Evolutionary conservation across 2,888 invertebrate species (phyloP).

Genomic region (Philhelius pedissequus): DNA sequence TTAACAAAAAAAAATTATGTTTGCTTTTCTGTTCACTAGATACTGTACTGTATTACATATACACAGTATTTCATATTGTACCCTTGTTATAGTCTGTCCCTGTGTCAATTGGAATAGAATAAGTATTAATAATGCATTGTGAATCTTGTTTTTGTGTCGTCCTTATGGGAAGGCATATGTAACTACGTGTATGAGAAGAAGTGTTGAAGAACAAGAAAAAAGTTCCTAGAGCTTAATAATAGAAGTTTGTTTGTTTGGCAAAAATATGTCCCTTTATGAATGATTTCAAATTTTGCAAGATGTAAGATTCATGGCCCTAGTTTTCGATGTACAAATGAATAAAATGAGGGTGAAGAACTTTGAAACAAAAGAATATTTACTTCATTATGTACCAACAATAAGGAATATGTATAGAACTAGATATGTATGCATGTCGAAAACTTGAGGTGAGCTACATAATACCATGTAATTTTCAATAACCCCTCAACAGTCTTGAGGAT

Average conservation of each 20-base stretch:
- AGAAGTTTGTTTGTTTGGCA: slow-evolving; percentile 27
- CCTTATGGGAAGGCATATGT: neutral
- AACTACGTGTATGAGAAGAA: neutral
- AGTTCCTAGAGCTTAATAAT: slow-evolving; percentile 13
- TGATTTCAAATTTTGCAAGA: neutral
- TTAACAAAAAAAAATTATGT: neutral
- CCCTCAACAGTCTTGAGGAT: too few species aligned
- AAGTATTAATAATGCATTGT: slow-evolving; percentile 61
- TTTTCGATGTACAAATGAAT: neutral
- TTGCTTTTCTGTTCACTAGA: neutral
- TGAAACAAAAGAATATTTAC: neutral
- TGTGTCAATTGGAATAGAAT: slow-evolving; percentile 35
- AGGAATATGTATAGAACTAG: too few species aligned
- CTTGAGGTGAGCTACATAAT: too few species aligned
- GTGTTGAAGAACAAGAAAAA: neutral
- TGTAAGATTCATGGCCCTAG: neutral
- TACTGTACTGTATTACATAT: neutral
- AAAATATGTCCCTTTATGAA: neutral
- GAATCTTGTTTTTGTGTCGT: slow-evolving; percentile 16
- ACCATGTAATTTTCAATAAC: too few species aligned
- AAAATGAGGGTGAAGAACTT: neutral
- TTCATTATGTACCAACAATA: too few species aligned
- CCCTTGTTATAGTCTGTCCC: slow-evolving; percentile 4
- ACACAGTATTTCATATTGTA: too few species aligned
- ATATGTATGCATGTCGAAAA: too few species aligned